Evolutionary conservation across 2,888 invertebrate genomes (phyloP).

Genomic region (Troilus luridus): DNA sequence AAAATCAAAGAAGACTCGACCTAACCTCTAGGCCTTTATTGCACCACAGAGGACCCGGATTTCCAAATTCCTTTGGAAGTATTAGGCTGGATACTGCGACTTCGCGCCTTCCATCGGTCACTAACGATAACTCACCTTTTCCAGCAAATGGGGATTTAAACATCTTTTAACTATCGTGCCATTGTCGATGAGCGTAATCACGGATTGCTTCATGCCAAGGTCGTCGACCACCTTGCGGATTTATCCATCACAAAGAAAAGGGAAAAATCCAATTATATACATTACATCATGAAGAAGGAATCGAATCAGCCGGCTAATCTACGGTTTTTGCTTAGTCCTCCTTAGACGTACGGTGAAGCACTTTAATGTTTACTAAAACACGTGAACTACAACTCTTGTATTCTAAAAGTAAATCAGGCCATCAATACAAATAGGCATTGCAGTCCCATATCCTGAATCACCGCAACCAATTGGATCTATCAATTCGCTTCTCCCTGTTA

Average conservation of each 20-base stretch:
- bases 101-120: slow-evolving; percentile 19
- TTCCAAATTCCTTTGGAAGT: background rate
- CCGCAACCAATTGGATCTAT: too few relatives aligned
- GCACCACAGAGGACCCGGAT: background rate
- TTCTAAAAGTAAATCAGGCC: too few relatives aligned
- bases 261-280: background rate
- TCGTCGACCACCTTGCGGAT: background rate
- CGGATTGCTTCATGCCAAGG: slow-evolving; percentile 18
- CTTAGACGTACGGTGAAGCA: too few relatives aligned
- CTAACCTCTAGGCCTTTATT: background rate
- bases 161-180: slow-evolving; percentile 42
- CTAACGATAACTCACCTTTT: slow-evolving; percentile 21
- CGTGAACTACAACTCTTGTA: too few relatives aligned
- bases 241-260: background rate
- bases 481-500: too few relatives aligned
- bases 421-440: too few relatives aligned
- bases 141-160: slow-evolving; percentile 46
- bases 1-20: background rate
- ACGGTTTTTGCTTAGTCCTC: too few relatives aligned
- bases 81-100: background rate
- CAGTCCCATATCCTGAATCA: too few relatives aligned
- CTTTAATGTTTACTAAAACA: too few relatives aligned
- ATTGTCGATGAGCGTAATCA: background rate
- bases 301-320: too few relatives aligned
- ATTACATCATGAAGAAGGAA: background rate